Evolutionary conservation across 1,140 invertebrate species (phyloP).

Genomic region (Leucophenga varia): DNA sequence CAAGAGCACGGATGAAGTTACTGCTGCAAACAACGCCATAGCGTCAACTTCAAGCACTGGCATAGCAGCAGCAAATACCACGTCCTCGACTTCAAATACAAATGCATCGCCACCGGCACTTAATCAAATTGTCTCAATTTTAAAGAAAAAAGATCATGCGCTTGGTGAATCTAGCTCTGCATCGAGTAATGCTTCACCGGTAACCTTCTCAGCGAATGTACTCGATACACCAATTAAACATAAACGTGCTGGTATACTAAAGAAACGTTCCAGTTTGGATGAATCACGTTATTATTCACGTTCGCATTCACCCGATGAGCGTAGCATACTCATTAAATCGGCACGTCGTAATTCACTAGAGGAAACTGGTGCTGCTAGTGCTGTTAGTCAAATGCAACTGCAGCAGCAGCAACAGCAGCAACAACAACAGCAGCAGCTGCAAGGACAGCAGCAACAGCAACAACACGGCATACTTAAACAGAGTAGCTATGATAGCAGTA

Average conservation of each 20-base stretch:
- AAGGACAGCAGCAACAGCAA: slow-evolving; percentile 26
- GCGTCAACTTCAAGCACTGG: background rate
- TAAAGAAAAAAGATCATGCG: slow-evolving; percentile 72
- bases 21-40: slow-evolving; percentile 2
- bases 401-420: background rate
- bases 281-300: slow-evolving; percentile 63
- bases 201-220: slow-evolving; percentile 70
- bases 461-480: slow-evolving; percentile 70
- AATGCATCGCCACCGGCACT: slow-evolving; percentile 32
- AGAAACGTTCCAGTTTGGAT: slow-evolving; percentile 76
- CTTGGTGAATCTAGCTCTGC: slow-evolving; percentile 57
- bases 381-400: slow-evolving; percentile 23
- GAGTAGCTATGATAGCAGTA: slow-evolving; percentile 62
- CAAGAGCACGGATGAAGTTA: slow-evolving; percentile 56
- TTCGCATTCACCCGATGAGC: slow-evolving; percentile 55
- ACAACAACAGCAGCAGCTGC: slow-evolving; percentile 18
- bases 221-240: slow-evolving; percentile 62
- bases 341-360: slow-evolving; percentile 58
- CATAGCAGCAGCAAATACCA: background rate
- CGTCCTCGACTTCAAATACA: slow-evolving; percentile 2
- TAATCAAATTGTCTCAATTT: slow-evolving; percentile 69
- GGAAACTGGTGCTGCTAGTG: slow-evolving; percentile 32
- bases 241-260: slow-evolving; percentile 74
- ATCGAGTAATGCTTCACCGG: slow-evolving; percentile 64
- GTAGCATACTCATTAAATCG: slow-evolving; percentile 51